A percentile compares a stretch with the other conserved stretches of the same genome.
Evolutionary conservation across 2,797 vertebrate genomes (phyloP).

Genomic region (Allenopithecus nigroviridis): DNA sequence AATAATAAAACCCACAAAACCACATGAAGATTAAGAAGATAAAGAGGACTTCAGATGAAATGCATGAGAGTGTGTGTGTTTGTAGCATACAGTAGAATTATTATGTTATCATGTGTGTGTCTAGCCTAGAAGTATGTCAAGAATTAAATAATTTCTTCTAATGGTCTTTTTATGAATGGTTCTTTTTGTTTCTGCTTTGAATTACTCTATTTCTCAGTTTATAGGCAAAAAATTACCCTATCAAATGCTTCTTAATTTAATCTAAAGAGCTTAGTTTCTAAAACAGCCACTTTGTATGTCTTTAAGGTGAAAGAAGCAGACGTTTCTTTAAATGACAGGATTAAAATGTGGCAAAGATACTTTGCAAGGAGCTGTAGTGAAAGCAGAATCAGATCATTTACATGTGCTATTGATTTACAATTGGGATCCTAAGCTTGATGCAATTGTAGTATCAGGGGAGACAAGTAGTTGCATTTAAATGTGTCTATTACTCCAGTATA

Average conservation of each 20-base stretch:
- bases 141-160: neutral
- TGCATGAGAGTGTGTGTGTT: fast-evolving
- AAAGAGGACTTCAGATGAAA: neutral
- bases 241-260: neutral
- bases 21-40: neutral
- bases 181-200: neutral
- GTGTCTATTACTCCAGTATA: constrained; percentile 53
- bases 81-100: too few species aligned
- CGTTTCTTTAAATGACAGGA: constrained; percentile 28
- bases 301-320: neutral
- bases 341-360: constrained; percentile 48
- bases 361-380: constrained; percentile 59
- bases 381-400: constrained; percentile 59
- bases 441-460: constrained; percentile 62
- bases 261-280: neutral
- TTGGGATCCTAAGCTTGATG: constrained; percentile 68
- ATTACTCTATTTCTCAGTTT: neutral
- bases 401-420: constrained; percentile 74
- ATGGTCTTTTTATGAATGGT: neutral
- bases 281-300: neutral
- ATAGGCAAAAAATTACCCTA: neutral
- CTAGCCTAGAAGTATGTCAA: neutral
- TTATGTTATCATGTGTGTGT: neutral
- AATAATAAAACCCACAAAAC: neutral
- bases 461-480: constrained; percentile 74